phyloP scores from a whole-genome alignment of 2,888 invertebrate genomes.

The Allacma fusca region DNA sequence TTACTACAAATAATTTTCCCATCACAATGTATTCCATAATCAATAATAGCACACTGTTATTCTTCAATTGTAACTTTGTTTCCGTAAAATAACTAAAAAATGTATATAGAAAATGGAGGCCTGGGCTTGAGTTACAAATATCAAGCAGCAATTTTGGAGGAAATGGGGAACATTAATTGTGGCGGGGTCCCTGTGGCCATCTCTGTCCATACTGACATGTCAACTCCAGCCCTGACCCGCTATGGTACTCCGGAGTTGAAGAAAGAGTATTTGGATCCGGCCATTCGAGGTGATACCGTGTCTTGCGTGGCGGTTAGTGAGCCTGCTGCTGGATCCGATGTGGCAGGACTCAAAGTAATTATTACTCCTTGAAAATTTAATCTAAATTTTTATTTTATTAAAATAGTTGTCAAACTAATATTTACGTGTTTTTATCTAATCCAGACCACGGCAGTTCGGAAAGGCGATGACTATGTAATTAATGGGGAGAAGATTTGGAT shows the following conservation, averaged over 20 bases:
- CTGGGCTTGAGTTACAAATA: constrained; percentile 69
- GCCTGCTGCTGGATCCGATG: constrained; percentile 68
- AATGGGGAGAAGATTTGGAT: constrained; percentile 67
- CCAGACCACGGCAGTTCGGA: constrained; percentile 66
- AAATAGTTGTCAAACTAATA: too few relatives aligned
- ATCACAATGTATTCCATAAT: not conserved
- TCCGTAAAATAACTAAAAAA: too few relatives aligned
- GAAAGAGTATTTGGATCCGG: constrained; percentile 66
- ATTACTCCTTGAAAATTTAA: not conserved
- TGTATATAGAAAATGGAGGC: constrained; percentile 69
- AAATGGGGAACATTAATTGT: constrained; percentile 67
- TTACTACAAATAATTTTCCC: not conserved
- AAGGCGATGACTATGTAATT: constrained; percentile 67
- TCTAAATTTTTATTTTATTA: too few relatives aligned
- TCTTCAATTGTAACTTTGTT: too few relatives aligned
- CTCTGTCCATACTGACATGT: constrained; percentile 69
- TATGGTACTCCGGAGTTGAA: constrained; percentile 67
- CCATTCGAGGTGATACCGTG: constrained; percentile 62
- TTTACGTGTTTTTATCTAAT: constrained; percentile 50
- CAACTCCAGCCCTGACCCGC: constrained; percentile 68
- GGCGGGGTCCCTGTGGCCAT: constrained; percentile 68
- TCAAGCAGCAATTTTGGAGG: constrained; percentile 68
- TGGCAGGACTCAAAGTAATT: constrained; percentile 64
- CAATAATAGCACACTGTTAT: not conserved
- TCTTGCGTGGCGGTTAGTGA: constrained; percentile 68